Percentiles rank a stretch among this genome's conserved stretches.
Conservation (phyloP, 2,888 invertebrate genomes). For the Tenthredo livida region DNA sequence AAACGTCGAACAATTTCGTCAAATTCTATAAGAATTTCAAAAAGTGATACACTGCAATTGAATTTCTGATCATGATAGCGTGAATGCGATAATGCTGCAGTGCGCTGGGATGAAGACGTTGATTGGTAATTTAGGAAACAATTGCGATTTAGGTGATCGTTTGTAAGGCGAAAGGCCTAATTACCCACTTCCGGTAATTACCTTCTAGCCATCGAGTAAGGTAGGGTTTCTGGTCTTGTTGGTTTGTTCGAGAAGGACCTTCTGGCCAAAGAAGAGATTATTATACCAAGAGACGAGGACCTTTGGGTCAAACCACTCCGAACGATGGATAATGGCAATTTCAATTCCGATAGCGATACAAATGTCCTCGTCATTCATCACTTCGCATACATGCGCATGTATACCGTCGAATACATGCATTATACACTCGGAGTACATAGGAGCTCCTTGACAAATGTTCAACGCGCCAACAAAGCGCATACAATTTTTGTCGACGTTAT, state of each 20-base stretch:
- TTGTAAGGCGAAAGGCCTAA: background rate
- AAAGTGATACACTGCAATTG: background rate
- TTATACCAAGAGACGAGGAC: conserved; percentile 5
- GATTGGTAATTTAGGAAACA: background rate
- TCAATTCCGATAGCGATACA: conserved; percentile 41
- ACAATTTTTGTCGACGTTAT: background rate
- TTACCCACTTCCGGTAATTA: conserved; percentile 21
- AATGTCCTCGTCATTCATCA: conserved; percentile 30
- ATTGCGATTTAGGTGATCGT: background rate
- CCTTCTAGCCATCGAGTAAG: background rate
- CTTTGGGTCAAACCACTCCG: background rate
- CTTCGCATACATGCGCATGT: background rate
- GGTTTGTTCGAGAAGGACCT: background rate
- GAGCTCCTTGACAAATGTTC: background rate
- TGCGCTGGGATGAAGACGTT: background rate
- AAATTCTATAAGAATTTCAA: too few species aligned
- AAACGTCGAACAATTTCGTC: too few species aligned
- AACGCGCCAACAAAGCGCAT: background rate
- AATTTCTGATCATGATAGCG: background rate
- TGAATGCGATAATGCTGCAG: too few species aligned
- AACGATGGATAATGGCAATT: conserved; percentile 27
- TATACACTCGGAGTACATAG: background rate
- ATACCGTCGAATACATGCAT: background rate
- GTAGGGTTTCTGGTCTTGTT: background rate
- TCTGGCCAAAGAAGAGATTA: background rate